Conservation (phyloP, 2,113 vertebrate species). For the Dipodomys stephensi region DNA sequence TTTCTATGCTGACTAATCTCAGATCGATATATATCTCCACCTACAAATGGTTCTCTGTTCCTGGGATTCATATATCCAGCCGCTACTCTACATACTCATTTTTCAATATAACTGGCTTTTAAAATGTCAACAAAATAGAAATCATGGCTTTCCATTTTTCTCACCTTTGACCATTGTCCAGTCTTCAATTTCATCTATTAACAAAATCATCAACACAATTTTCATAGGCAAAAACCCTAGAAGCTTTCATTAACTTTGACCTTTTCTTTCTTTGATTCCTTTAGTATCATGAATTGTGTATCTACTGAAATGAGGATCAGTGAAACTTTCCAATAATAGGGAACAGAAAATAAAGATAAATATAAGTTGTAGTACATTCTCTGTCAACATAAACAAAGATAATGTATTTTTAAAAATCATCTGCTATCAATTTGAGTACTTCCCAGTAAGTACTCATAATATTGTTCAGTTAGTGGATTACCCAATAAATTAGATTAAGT, state of each 20-base stretch:
- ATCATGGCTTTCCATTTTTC: neutral
- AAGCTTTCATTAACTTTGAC: neutral
- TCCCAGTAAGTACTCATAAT: neutral
- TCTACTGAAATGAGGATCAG: neutral
- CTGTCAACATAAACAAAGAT: no score
- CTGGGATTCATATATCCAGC: neutral
- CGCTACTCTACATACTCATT: neutral
- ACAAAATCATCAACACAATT: neutral
- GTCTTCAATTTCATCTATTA: neutral
- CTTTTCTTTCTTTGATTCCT: neutral
- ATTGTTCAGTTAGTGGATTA: neutral
- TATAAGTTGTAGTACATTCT: no score
- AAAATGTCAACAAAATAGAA: neutral
- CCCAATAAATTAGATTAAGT: neutral
- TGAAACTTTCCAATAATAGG: neutral
- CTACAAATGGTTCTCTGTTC: accelerated
- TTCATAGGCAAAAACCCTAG: neutral
- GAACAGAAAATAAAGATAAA: neutral
- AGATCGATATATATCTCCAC: neutral
- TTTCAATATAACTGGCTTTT: neutral
- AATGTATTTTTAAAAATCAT: no score
- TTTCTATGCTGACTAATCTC: neutral
- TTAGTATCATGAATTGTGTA: neutral
- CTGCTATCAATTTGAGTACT: neutral
- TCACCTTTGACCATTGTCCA: neutral